Evolutionary conservation across 1,140 invertebrate genomes (phyloP).

Genomic region (Lasioglossum baleicum): DNA sequence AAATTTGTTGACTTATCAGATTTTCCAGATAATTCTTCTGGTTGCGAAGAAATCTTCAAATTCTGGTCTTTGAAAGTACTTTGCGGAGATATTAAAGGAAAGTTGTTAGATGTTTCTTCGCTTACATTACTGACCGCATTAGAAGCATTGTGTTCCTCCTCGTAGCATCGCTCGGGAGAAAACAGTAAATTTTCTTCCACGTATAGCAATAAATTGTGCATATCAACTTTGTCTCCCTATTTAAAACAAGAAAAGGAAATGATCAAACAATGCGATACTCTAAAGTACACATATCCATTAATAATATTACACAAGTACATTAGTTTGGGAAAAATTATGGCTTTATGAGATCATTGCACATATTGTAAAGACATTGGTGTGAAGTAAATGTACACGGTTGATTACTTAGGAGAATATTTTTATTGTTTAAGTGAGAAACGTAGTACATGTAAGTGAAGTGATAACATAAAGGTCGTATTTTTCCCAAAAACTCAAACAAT

Average conservation of each 20-base stretch:
- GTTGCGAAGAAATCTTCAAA: conserved; percentile 5
- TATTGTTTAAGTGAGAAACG: conserved; percentile 30
- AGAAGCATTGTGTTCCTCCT: conserved; percentile 3
- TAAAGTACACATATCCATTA: not conserved
- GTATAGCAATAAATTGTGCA: conserved; percentile 47
- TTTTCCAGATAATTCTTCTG: not conserved
- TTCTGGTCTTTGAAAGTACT: conserved; percentile 11
- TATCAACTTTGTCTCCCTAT: conserved; percentile 56
- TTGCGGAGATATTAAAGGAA: conserved; percentile 31
- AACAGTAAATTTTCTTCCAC: conserved; percentile 39
- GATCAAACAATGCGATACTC: conserved; percentile 37
- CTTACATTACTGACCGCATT: not conserved
- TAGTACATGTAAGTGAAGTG: not conserved
- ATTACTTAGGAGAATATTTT: conserved; percentile 19
- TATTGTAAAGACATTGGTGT: conserved; percentile 10
- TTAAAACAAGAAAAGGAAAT: conserved; percentile 26
- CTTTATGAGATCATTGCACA: conserved; percentile 56
- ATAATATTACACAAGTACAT: not conserved
- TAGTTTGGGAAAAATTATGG: conserved; percentile 62
- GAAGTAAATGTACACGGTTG: conserved; percentile 41
- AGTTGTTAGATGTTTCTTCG: not conserved
- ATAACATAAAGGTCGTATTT: conserved; percentile 60
- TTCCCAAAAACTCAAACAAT: conserved; percentile 43
- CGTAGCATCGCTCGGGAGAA: conserved; percentile 34
- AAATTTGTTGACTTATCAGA: not conserved